Percentiles rank a stretch among this genome's conserved stretches.
These are phyloP conservation scores for Nephrotoma flavescens DNA, from an alignment of 2,888 invertebrate species.

Conservation along the genomic window DNA sequence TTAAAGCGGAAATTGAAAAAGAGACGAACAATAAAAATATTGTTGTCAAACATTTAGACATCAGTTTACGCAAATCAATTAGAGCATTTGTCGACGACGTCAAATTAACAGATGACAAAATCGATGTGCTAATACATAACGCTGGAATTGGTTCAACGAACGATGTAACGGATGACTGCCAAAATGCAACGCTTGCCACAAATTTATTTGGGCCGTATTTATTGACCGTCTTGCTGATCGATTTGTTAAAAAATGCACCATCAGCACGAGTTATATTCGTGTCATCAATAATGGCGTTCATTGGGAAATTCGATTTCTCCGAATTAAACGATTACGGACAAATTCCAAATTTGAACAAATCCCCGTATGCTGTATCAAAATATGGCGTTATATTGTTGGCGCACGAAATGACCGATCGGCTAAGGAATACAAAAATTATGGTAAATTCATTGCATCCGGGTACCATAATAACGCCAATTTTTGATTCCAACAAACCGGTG, in stretches of 20 bases:
- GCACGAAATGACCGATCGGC: slow-evolving; percentile 47
- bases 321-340: slow-evolving; percentile 35
- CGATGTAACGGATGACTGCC: slow-evolving; percentile 53
- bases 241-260: slow-evolving; percentile 49
- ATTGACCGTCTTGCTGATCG: slow-evolving; percentile 66
- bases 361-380: slow-evolving; percentile 59
- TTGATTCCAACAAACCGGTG: slow-evolving; percentile 53
- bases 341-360: slow-evolving; percentile 44
- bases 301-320: slow-evolving; percentile 44
- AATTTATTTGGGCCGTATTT: slow-evolving; percentile 82
- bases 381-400: slow-evolving; percentile 62
- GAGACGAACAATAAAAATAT: slow-evolving; percentile 48
- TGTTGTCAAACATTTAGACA: slow-evolving; percentile 49
- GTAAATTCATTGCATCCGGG: slow-evolving; percentile 71
- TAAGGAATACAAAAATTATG: slow-evolving; percentile 56
- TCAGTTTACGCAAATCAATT: slow-evolving; percentile 54
- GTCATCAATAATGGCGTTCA: slow-evolving; percentile 53
- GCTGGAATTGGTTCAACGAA: slow-evolving; percentile 65
- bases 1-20: slow-evolving; percentile 45
- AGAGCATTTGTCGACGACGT: slow-evolving; percentile 63
- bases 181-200: slow-evolving; percentile 71
- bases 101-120: slow-evolving; percentile 43
- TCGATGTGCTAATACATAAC: slow-evolving; percentile 49
- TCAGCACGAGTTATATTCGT: slow-evolving; percentile 58
- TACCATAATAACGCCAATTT: slow-evolving; percentile 56